Base-by-base conservation (phyloP, 2,888 invertebrate genomes). In the Argyra leucocephala region DNA sequence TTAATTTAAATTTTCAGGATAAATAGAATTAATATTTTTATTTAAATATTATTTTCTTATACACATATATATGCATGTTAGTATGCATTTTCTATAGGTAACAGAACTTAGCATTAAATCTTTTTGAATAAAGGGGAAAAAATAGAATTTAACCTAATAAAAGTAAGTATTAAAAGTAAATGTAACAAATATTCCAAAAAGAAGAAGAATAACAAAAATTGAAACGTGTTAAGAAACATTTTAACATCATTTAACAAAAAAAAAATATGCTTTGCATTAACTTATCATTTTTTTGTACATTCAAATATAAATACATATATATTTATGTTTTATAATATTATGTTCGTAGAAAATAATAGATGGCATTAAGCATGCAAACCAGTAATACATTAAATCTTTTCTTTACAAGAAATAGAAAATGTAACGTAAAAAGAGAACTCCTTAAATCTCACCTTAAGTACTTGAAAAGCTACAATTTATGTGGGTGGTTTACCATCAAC, bases 201-300 rank as follows among this genome's bases (percentile, higher is more conserved):
- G 18, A n/a, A 18, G 18, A 15, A 2, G n/a, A 48, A 48, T 48
- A 7, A n/a, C n/a, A n/a, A n/a, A 10, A 31, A 48, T 48, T 18
- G 48, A n/a, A 48, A 48, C 48, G 48, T 48, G 48, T 48, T 48
- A 48, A 48, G 48, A 48, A 48, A 48, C n/a, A 48, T 48, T 48
- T 48, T 48, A 48, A 48, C n/a, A 48, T 48, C 48, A n/a, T 48
- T 18, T 48, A 12, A 7, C 6, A 31, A 31, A 31, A 15, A n/a
- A 48, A 48, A 48, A 15, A 31, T 31, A 1, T 31, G 31, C 10
- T 6, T 10, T 48, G 48, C 48, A 48, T 48, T 48, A 48, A 48
- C 48, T n/a, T 48, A 18, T 18, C 15, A 48, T 48, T 48, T n/a
- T 48, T 48, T n/a, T 48, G 12, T 31, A 31, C 31, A 10, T 31